phyloP scores from a whole-genome alignment of 2,113 vertebrate species.

The Lonchura striata region DNA sequence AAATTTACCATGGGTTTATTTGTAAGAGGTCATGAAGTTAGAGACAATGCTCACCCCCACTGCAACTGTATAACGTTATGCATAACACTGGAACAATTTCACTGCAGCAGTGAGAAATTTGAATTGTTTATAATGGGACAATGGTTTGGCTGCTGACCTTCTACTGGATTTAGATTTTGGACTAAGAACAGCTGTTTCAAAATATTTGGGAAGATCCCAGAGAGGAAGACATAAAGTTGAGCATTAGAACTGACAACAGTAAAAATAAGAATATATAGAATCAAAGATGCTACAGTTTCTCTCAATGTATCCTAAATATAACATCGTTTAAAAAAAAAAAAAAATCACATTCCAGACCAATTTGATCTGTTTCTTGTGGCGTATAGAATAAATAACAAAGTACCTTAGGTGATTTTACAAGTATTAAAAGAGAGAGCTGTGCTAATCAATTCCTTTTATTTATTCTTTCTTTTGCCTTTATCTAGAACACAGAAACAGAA shows the following conservation, averaged over 20 bases:
- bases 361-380: neutral
- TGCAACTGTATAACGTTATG: neutral
- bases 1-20: neutral
- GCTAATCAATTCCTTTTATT: conserved; percentile 72
- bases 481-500: conserved; percentile 70
- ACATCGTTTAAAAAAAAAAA: neutral
- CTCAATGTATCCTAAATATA: neutral
- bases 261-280: neutral
- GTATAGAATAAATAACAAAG: neutral
- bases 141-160: neutral
- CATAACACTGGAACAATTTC: neutral
- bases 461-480: conserved; percentile 70
- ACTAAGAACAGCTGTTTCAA: neutral
- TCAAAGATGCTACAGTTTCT: neutral
- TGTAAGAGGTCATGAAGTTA: neutral
- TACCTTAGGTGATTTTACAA: conserved; percentile 50
- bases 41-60: neutral
- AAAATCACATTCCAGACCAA: neutral
- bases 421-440: conserved; percentile 52
- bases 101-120: neutral
- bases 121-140: neutral
- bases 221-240: neutral
- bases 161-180: neutral
- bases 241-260: neutral
- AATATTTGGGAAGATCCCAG: neutral